phyloP scores from a whole-genome alignment of 2,113 vertebrate genomes.

The Tragulus kanchil region DNA sequence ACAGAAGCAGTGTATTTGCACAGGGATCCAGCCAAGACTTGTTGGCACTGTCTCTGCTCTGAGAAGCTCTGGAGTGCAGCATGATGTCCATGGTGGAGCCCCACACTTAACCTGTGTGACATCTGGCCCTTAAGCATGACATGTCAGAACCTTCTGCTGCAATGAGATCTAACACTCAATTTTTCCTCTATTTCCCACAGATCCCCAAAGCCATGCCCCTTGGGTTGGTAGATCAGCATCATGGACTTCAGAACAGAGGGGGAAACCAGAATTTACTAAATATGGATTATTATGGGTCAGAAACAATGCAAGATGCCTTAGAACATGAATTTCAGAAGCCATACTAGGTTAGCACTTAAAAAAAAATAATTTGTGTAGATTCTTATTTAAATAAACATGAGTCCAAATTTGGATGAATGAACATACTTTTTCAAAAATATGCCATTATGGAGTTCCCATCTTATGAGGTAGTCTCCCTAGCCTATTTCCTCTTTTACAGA shows the following conservation, averaged over 20 bases:
- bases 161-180: neutral
- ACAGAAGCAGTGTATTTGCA: neutral
- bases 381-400: constrained; percentile 51
- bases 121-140: neutral
- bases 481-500: neutral
- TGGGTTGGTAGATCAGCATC: neutral
- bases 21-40: neutral
- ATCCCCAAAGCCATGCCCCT: too few relatives aligned
- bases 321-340: constrained; percentile 2
- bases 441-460: neutral
- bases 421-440: neutral
- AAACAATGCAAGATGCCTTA: neutral
- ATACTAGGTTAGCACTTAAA: neutral
- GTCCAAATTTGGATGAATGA: constrained; percentile 29
- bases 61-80: neutral
- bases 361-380: neutral
- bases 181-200: too few relatives aligned
- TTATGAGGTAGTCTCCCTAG: neutral
- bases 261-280: neutral
- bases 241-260: neutral
- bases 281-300: neutral
- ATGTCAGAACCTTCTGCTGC: neutral
- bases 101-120: neutral
- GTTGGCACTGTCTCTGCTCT: neutral
- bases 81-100: neutral